Percentiles rank a stretch among this genome's conserved stretches.
phyloP scores from a whole-genome alignment of 2,888 invertebrate species.

The Andrena camellia region DNA sequence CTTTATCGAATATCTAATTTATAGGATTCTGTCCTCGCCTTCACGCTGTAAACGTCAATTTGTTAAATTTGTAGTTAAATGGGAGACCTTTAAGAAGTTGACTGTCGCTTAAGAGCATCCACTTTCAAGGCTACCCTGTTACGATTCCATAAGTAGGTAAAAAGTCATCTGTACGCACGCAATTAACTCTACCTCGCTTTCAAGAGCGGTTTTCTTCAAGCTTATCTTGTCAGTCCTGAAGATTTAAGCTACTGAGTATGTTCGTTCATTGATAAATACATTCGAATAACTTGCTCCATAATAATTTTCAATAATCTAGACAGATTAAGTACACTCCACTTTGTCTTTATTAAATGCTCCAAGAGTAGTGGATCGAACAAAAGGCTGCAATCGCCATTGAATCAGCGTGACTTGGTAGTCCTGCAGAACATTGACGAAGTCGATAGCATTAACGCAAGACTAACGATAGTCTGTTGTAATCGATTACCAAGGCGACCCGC shows the following conservation, averaged over 20 bases:
- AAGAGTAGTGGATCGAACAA: background rate
- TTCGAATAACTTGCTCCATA: background rate
- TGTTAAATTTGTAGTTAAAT: background rate
- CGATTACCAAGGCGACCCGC: slow-evolving; percentile 5
- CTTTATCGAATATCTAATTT: background rate
- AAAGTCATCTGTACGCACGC: background rate
- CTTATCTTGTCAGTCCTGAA: background rate
- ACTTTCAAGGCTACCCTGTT: background rate
- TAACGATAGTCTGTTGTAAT: background rate
- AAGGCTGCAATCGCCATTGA: background rate
- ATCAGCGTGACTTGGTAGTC: slow-evolving; percentile 8
- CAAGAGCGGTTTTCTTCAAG: background rate
- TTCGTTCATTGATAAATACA: background rate
- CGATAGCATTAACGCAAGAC: background rate
- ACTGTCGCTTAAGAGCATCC: background rate
- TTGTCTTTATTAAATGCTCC: background rate
- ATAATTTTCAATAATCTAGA: background rate
- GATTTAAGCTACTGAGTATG: background rate
- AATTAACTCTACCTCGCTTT: background rate
- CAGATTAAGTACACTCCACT: background rate
- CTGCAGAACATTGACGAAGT: background rate
- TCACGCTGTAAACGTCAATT: background rate
- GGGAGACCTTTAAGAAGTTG: background rate
- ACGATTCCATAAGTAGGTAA: background rate
- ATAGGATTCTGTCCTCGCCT: background rate